phyloP scores from a whole-genome alignment of 1,140 invertebrate species.

The Apis cerana region DNA sequence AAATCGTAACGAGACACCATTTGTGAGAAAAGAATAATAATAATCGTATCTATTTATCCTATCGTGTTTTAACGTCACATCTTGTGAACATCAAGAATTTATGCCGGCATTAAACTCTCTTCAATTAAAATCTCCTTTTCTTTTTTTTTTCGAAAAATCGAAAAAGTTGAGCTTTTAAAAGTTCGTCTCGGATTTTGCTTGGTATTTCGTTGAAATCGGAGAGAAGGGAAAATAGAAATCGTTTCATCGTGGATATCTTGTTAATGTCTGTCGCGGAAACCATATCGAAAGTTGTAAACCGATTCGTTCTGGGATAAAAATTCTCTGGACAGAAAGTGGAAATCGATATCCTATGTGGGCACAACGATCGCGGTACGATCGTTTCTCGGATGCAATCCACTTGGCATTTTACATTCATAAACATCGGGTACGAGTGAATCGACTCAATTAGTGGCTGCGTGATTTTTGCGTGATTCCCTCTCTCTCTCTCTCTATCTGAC shows the following conservation, averaged over 20 bases:
- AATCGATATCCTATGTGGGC: conserved; percentile 34
- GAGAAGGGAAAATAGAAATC: too few relatives aligned
- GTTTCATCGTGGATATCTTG: background rate
- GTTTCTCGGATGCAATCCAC: background rate
- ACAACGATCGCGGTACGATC: background rate
- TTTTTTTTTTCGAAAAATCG: too few relatives aligned
- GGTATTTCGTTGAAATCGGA: too few relatives aligned
- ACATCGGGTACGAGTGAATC: conserved; percentile 21
- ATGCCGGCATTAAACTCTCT: conserved; percentile 24
- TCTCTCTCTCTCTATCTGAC: background rate
- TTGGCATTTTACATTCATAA: conserved; percentile 26
- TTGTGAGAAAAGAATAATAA: background rate
- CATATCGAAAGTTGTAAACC: conserved; percentile 5
- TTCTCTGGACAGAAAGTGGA: conserved; percentile 1
- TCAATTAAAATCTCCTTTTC: background rate
- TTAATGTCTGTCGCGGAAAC: background rate
- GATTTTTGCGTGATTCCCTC: background rate
- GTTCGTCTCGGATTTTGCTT: too few relatives aligned
- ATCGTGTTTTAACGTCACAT: background rate
- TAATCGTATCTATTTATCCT: too few relatives aligned
- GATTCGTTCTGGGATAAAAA: background rate
- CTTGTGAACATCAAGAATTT: background rate
- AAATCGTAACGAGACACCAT: background rate
- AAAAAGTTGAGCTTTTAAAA: too few relatives aligned
- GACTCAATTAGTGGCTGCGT: conserved; percentile 15